Evolutionary conservation across 2,113 vertebrate species (phyloP).

Genomic region (Edolisoma coerulescens): DNA sequence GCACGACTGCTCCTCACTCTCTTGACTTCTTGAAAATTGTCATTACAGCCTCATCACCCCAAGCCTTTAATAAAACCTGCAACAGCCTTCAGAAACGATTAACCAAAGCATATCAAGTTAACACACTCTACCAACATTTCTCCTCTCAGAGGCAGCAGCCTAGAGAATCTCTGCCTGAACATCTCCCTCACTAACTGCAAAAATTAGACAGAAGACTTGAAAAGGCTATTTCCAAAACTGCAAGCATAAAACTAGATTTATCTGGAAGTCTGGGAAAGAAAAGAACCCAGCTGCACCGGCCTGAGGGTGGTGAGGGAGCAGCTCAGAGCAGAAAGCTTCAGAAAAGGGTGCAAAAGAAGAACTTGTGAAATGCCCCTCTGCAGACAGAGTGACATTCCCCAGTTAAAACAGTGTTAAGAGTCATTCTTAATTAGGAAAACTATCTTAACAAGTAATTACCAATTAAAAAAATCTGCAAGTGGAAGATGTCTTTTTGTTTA

Average conservation of each 20-base stretch:
- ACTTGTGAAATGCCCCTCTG: not conserved
- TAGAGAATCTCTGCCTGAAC: not conserved
- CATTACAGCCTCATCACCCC: not conserved
- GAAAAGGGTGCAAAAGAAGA: not conserved
- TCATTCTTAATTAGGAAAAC: not conserved
- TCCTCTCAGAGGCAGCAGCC: not conserved
- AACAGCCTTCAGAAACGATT: not conserved
- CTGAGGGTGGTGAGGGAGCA: not conserved
- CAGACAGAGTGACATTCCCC: not conserved
- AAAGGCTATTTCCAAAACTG: not conserved
- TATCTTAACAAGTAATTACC: not conserved
- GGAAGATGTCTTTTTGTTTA: not conserved
- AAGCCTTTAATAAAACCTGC: not conserved
- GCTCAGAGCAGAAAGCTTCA: not conserved
- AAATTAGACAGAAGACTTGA: not conserved
- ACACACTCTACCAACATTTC: not conserved
- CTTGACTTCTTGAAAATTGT: not conserved
- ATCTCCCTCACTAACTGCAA: not conserved
- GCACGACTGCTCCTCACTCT: not conserved
- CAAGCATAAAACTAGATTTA: not conserved
- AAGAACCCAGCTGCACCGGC: not conserved
- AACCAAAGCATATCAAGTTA: not conserved
- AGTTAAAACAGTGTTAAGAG: not conserved
- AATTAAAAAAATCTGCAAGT: not conserved
- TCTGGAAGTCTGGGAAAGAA: not conserved